Conservation (phyloP, 2,888 invertebrate genomes). For the Zygothrica quintamaculata region DNA sequence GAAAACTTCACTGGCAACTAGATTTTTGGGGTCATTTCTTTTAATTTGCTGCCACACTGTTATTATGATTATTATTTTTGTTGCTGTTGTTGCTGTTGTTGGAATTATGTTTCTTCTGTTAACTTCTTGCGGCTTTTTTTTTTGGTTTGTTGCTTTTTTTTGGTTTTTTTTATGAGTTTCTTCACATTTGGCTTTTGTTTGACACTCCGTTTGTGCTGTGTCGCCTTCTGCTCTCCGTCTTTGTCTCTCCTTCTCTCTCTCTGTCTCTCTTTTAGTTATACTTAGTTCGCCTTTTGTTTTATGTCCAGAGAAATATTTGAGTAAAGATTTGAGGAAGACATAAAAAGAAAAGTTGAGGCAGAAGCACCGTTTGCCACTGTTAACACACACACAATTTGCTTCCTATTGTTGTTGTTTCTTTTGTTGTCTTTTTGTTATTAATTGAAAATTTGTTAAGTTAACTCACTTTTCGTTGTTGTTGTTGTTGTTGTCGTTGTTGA, state of each 20-base stretch:
- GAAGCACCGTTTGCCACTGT: conserved; percentile 2
- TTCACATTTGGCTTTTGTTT: conserved; percentile 74
- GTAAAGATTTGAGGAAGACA: conserved; percentile 1
- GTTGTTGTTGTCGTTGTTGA: conserved; percentile 2
- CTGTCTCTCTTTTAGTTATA: conserved; percentile 10
- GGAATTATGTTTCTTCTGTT: conserved; percentile 43
- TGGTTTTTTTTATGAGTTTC: conserved; percentile 71
- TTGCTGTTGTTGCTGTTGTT: conserved; percentile 34
- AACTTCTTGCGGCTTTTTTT: conserved; percentile 34
- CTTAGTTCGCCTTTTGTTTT: conserved; percentile 7
- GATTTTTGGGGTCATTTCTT: conserved; percentile 66
- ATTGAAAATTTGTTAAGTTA: no score
- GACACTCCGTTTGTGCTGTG: conserved; percentile 50
- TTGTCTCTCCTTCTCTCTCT: no score
- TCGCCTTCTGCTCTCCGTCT: conserved; percentile 19
- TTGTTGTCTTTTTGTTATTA: no score
- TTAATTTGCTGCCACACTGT: conserved; percentile 63
- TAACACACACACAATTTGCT: conserved; percentile 7
- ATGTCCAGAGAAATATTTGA: conserved; percentile 8
- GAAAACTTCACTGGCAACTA: conserved; percentile 43
- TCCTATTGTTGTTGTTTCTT: no score
- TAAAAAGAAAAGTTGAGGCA: conserved; percentile 21
- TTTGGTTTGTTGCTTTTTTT: conserved; percentile 2
- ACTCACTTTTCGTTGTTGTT: conserved; percentile 29
- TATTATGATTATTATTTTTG: conserved; percentile 55